Base-by-base conservation (phyloP, 1,140 invertebrate genomes). In the Zaprionus camerounensis region DNA sequence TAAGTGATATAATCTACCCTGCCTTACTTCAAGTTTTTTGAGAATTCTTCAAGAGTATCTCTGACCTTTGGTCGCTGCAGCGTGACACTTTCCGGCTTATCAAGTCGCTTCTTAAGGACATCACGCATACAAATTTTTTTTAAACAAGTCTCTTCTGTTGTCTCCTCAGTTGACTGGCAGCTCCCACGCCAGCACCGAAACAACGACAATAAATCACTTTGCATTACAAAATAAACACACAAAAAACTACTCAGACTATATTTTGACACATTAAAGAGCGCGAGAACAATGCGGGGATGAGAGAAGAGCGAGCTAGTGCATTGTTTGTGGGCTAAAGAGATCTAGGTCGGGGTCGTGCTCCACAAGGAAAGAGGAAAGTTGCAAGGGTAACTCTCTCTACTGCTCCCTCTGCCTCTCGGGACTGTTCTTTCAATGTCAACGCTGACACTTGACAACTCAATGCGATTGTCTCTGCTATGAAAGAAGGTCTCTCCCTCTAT, bases 361-460 rank as follows among this genome's bases (percentile, higher is more conserved):
- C 70, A 68, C 24, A 53, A 26, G 46, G 38, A 31, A 71, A 63
- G 38, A 20, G 56, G 55, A 49, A 66, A 61, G 44, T 49, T 51
- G 34, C n/a, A 59, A 55, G 65, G 31, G 71, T 34, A 65, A 49
- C 34, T 34, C 26, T 51, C 22, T 22, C 34, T 7, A 26, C 24
- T 26, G 24, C 24, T 26, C 24, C 24, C 49, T 31, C 38, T 41
- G 20, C n/a, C 15, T 62, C 28, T 34, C 31, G 20, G 34, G 34
- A 41, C 51, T 56, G 72, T 90, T 84, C 71, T 88, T 71, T 72
- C 71, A 88, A 76, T 83, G 85, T 90, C 85, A 90, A 73, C 78
- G 86, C 81, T 90, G 85, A 90, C 85, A 90, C 82, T 90, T 90
- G 86, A 90, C 85, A 90, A 71, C 85, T 90, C 85, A 90, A 91